Evolutionary conservation across 2,113 vertebrate genomes (phyloP).

Genomic region (Ibidorhyncha struthersii): DNA sequence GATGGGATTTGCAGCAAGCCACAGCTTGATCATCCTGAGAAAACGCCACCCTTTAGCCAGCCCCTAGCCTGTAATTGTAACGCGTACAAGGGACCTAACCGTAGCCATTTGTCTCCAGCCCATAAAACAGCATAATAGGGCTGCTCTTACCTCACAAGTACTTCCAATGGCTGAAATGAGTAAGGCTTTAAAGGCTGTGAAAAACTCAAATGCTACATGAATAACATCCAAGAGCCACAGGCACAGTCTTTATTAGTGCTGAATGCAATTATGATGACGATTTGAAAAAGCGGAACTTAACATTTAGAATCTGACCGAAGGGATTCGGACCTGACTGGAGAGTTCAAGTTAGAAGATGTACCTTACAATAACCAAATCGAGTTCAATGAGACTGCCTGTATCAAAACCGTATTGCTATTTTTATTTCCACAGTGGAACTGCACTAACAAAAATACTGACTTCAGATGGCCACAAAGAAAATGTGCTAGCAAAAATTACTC

Average conservation of each 20-base stretch:
- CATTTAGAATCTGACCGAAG: neutral
- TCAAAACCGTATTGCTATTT: neutral
- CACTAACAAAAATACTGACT: neutral
- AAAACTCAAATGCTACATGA: neutral
- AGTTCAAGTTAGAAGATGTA: neutral
- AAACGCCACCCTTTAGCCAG: neutral
- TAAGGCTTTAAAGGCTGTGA: neutral
- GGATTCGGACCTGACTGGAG: neutral
- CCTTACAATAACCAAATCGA: neutral
- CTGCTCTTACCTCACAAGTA: neutral
- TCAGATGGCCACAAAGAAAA: neutral
- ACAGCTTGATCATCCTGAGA: conserved; percentile 49
- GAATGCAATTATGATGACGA: neutral
- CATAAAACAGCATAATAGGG: neutral
- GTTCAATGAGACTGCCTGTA: neutral
- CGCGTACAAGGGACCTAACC: fast-evolving
- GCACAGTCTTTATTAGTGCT: neutral
- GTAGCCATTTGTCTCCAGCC: neutral
- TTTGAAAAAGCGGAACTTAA: neutral
- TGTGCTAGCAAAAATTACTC: neutral
- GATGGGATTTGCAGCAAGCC: conserved; percentile 45
- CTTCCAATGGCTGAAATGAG: neutral
- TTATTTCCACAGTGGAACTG: neutral
- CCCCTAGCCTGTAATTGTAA: neutral
- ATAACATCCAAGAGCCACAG: neutral